phyloP scores from a whole-genome alignment of 2,797 vertebrate genomes.

The Sarcophilus harrisii region DNA sequence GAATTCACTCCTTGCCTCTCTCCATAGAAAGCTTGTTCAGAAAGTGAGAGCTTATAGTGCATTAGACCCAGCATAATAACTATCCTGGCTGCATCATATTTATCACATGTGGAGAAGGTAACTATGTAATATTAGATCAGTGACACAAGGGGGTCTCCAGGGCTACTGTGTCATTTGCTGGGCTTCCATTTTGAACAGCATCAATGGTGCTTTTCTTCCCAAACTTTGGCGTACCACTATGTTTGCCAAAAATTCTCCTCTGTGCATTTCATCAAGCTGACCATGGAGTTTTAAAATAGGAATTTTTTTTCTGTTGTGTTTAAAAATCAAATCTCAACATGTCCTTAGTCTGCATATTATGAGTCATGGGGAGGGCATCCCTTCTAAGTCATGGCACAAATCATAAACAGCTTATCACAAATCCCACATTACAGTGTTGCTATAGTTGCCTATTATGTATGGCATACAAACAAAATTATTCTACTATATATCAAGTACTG shows the following conservation, averaged over 20 bases:
- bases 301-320: background rate
- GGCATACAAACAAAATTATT: background rate
- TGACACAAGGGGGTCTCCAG: background rate
- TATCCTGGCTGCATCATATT: background rate
- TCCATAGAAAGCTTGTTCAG: background rate
- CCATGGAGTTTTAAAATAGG: background rate
- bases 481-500: background rate
- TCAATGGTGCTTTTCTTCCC: rapidly evolving
- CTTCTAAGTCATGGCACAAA: background rate
- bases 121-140: background rate
- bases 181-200: background rate
- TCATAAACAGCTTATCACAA: background rate
- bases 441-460: background rate
- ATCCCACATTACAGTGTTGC: background rate
- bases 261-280: background rate
- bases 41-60: background rate
- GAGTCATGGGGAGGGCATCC: background rate
- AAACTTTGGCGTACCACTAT: background rate
- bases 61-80: background rate
- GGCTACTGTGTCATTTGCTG: background rate
- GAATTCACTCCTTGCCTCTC: background rate
- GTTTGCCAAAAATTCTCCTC: background rate
- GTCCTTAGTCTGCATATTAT: background rate
- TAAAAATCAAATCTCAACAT: background rate
- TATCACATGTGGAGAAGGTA: background rate